phyloP scores from a whole-genome alignment of 2,888 invertebrate species.

The Prenolepis imparis region DNA sequence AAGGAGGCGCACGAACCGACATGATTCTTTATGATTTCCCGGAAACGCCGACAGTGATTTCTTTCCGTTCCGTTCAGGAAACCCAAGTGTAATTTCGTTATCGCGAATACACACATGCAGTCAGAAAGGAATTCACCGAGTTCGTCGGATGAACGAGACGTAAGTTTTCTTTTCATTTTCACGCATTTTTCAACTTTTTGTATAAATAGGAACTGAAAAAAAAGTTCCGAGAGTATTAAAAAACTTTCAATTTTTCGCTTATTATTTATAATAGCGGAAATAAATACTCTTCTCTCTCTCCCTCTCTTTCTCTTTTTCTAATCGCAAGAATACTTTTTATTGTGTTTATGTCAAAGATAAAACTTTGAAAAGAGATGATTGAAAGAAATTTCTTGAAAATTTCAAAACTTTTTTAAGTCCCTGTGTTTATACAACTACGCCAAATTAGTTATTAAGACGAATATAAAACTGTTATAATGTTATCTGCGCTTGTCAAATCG shows the following conservation, averaged over 20 bases:
- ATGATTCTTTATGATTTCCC: background rate
- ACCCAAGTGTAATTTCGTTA: slow-evolving; percentile 24
- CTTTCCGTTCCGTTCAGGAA: slow-evolving; percentile 16
- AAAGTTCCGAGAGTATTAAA: slow-evolving; percentile 11
- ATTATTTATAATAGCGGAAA: background rate
- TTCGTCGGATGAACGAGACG: background rate
- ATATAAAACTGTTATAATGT: slow-evolving; percentile 1
- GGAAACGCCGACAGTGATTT: slow-evolving; percentile 32
- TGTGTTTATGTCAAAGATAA: background rate
- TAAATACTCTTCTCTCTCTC: no score
- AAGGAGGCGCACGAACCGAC: background rate
- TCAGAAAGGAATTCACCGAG: background rate
- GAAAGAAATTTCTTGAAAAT: background rate
- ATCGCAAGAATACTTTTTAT: background rate
- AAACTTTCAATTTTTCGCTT: background rate
- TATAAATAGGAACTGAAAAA: slow-evolving; percentile 9
- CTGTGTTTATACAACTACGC: slow-evolving; percentile 12
- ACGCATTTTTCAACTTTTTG: slow-evolving; percentile 43
- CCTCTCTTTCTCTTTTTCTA: no score
- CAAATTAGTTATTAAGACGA: slow-evolving; percentile 40
- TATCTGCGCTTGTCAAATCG: background rate
- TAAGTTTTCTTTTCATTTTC: slow-evolving; percentile 20
- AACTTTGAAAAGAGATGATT: background rate
- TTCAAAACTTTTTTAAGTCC: slow-evolving; percentile 19
- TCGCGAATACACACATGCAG: slow-evolving; percentile 21